Conservation (phyloP, 2,888 invertebrate genomes). For the Sicus ferrugineus region DNA sequence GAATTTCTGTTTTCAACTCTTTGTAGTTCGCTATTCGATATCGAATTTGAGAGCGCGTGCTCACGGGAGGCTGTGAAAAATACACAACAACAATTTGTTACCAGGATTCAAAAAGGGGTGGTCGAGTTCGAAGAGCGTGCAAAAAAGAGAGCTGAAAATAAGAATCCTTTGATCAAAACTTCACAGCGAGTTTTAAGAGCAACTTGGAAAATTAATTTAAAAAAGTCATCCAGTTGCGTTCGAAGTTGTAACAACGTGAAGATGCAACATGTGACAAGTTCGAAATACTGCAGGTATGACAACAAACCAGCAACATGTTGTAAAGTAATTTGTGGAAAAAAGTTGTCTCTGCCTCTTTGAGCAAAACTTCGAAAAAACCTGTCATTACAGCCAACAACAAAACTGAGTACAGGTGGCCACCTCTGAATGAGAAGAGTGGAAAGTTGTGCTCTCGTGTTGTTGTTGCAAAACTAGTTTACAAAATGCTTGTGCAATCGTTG, state of each 20-base stretch:
- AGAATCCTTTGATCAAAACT: too few relatives aligned
- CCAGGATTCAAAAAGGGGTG: not conserved
- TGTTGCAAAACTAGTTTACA: too few relatives aligned
- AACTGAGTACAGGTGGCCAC: not conserved
- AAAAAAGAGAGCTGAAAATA: not conserved
- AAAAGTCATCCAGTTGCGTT: too few relatives aligned
- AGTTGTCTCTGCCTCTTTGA: not conserved
- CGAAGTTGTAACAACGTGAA: not conserved
- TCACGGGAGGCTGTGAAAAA: conserved; percentile 28
- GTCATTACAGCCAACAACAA: not conserved
- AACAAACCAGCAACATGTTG: not conserved
- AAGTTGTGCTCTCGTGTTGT: not conserved
- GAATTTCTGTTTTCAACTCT: not conserved
- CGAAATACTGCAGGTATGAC: not conserved
- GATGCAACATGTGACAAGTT: not conserved
- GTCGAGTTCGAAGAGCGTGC: not conserved
- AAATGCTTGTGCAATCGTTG: too few relatives aligned
- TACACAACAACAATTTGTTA: not conserved
- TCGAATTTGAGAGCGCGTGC: conserved; percentile 25
- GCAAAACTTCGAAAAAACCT: not conserved
- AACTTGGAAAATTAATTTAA: too few relatives aligned
- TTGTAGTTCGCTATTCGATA: not conserved
- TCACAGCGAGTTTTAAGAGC: too few relatives aligned
- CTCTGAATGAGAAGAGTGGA: not conserved
- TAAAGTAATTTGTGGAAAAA: too few relatives aligned